phyloP scores from a whole-genome alignment of 1,140 invertebrate genomes.

The Cryptotermes secundus region DNA sequence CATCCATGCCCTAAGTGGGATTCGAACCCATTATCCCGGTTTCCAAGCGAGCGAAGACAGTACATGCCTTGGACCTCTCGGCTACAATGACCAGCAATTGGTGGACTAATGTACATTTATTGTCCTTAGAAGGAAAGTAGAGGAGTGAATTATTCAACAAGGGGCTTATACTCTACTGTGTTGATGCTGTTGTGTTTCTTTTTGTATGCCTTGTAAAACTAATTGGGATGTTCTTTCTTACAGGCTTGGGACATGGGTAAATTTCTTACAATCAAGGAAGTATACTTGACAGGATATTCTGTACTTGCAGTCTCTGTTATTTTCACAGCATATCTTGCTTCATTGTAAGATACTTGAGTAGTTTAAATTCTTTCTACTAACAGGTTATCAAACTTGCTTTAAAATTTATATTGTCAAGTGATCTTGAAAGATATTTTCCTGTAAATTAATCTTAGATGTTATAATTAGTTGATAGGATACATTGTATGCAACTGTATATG shows the following conservation, averaged over 20 bases:
- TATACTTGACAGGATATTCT: conserved; percentile 67
- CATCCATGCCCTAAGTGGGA: too few species aligned
- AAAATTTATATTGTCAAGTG: neutral
- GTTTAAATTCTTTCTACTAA: neutral
- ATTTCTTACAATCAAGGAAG: conserved; percentile 67
- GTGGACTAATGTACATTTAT: too few species aligned
- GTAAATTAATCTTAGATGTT: neutral
- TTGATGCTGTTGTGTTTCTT: too few species aligned
- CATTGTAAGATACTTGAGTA: neutral
- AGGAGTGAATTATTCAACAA: too few species aligned
- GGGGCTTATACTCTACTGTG: too few species aligned
- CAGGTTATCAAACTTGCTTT: neutral
- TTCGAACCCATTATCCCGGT: too few species aligned
- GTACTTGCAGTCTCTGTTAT: conserved; percentile 46
- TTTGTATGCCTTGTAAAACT: too few species aligned
- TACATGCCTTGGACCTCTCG: too few species aligned
- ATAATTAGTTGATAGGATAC: neutral
- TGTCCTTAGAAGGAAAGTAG: too few species aligned
- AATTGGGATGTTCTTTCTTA: conserved; percentile 28
- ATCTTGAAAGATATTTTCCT: neutral
- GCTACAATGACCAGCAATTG: too few species aligned
- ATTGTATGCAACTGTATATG: neutral
- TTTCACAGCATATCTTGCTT: conserved; percentile 1
- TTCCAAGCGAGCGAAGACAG: too few species aligned
- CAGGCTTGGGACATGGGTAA: conserved; percentile 68